Evolutionary conservation across 1,140 invertebrate genomes (phyloP), one percentile per base, ranked within the genome.

Genomic region (Diorhabda carinulata): DNA sequence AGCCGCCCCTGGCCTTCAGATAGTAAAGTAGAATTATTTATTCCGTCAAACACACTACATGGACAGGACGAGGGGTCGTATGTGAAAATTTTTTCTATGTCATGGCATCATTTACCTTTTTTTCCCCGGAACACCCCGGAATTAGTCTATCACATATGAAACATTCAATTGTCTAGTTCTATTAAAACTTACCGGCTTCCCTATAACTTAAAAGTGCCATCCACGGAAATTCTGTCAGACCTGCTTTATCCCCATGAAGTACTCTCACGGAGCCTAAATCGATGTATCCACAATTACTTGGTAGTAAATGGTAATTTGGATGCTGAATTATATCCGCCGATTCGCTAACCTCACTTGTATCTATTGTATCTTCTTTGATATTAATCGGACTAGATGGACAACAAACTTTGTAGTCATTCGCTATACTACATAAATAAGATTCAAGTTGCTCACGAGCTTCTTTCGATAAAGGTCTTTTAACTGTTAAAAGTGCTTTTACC

Each of bases 271-370:
- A 2, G 2, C 78, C 65, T 3, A 69, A 74, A n/a, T 70, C 66
- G 2, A 82, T 41, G 0, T 74, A 70, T 1, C 85, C 85, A 47
- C 86, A 87, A 0, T 70, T 62, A 3, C 71, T 43, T 2, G 72
- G 67, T 10, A 90, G 64, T 1, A 89, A 73, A 52, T 76, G 65
- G 1, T 87, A 64, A 76, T 89, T 89, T 6, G 72, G 80, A 72
- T 90, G 87, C n/a, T 77, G 76, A 0, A 75, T 72, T 1, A 88
- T 82, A 70, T 86, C 80, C 7, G 84, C 82, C 4, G 82, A 82
- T 3, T 6, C 2, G 9, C 8, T 9, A 8, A 52, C 9, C 9
- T 52, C 5, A n/a, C 4, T 8, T 10, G 43, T 3, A 9, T 42
- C 9, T 6, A 9, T 6, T 9, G 47, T 52, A 52, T 52, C 47